Base-by-base conservation (phyloP, 2,888 invertebrate genomes). In the Folsomia candida region DNA sequence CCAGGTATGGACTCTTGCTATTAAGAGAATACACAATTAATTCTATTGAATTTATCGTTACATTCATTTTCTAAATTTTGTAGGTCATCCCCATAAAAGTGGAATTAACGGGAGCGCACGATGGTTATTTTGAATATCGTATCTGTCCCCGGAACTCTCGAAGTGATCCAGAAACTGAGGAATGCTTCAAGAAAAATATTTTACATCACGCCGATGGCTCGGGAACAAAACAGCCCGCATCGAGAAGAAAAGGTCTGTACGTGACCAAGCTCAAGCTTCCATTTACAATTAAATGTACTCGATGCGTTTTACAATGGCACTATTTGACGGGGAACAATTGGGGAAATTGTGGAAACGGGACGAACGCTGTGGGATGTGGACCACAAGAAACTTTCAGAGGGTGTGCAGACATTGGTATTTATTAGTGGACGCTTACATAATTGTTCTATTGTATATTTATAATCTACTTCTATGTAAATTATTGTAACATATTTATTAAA, bases 1-100 rank as follows among this genome's bases (percentile, higher is more conserved):
- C 37, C 93, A 93, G 88, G 90, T 90, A 81, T n/a, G 6, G 20
- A 25, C 11, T 37, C 37, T n/a, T 54, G 18, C 27, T 4, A 26
- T 62, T 28, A 18, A 62, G 37, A 18, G 18, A 62, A 62, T 27
- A 4, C 18, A 28, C 14, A 62, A 62, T 28, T 9, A n/a, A 60
- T 11, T 62, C 22, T 59, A 25, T 25, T 11, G 14, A 47, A 47
- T 47, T 11, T 11, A 47, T 14, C 22, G 4, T 18, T 24, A 4
- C 20, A 59, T 24, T 24, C 6, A 59, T 18, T 24, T 2, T 22
- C 26, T 57, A n/a, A 6, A 11, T 57, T 47, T 25, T 37, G 26
- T 20, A 65, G 60, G 54, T 47, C 14, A 70, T 70, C 51, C 70
- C 70, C 9, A 25, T 70, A 3, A 51, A 27, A 22, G 66, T 70